These are phyloP conservation scores for Styela plicata DNA, from an alignment of 23 tunicate genomes.

Conservation along the genomic window DNA sequence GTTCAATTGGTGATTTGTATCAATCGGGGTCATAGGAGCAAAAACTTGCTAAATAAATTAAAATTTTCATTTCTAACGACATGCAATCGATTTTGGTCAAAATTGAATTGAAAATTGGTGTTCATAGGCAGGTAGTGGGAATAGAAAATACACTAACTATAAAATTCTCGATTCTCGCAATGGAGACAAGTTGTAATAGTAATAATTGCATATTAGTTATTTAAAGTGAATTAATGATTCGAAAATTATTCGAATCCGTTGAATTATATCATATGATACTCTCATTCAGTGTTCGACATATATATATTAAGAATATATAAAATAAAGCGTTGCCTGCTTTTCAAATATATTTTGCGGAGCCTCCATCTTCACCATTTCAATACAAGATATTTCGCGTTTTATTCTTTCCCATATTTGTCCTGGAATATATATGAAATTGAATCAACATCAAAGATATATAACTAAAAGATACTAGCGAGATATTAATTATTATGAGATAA, in stretches of 20 bases:
- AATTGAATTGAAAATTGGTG: no score
- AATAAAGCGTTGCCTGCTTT: background rate
- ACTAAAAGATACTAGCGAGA: background rate
- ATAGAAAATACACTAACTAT: no score
- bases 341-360: slow-evolving; percentile 32
- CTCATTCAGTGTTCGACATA: background rate
- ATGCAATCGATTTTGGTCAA: no score
- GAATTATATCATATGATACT: background rate
- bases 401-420: slow-evolving; percentile 32
- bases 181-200: no score
- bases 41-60: no score
- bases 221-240: background rate
- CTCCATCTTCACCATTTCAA: slow-evolving; percentile 2
- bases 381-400: slow-evolving; percentile 40
- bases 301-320: background rate
- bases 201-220: no score
- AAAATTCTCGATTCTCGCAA: no score
- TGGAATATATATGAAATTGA: slow-evolving; percentile 8
- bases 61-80: no score
- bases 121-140: no score
- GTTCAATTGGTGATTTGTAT: no score
- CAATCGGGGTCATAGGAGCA: no score
- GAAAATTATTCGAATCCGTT: background rate
- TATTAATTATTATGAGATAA: background rate
- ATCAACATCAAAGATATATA: background rate